Base-by-base conservation (phyloP, 2,888 invertebrate genomes). In the Sphaerophoria taeniata region DNA sequence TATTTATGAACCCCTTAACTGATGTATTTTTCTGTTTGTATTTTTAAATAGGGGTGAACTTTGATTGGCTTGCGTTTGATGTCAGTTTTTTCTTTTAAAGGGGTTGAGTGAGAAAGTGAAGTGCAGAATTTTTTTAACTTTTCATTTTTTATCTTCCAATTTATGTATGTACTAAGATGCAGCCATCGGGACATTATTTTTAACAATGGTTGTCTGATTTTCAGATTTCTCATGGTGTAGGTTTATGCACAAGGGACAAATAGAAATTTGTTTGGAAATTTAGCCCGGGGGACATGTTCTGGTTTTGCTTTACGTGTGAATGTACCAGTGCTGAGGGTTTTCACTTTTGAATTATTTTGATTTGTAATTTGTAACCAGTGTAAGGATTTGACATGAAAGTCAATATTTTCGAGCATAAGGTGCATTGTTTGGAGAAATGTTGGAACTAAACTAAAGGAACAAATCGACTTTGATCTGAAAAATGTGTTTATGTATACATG, bases 51-150 rank as follows among this genome's bases (percentile, higher is more conserved):
- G 87, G 88, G 89, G 89, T 88, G 88, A 86, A 85, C 87, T 89
- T 89, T 89, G 89, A 89, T 89, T 89, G 89, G 88, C 87, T 88
- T 87, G 87, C 71, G 87, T 87, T 86, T 73, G 77, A 81, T 85
- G 81, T 81, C 85, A 73, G 34, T 49, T 58, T 31, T 6, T 7
- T 16, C 65, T 76, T 53, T 36, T 61, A 24, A 80, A 85, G 81
- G 84, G 85, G 81, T 85, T 76, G 80, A 76, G 51, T 58, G 47
- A 45, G 34, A 51, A 14, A 53, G 55, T 55, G 45, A 45, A 34
- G 81, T 81, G 71, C 65, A 45, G 16, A 65, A 67, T 53, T 58
- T 78, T 63, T 39, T 49, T 58, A 58, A 67, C 12, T 49, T 43
- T 47, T 67, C 67, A 67, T 70, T 70, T 83, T 79, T 83, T 79